Conservation (phyloP, 2,888 invertebrate genomes). For the Seira sanloemensis region DNA sequence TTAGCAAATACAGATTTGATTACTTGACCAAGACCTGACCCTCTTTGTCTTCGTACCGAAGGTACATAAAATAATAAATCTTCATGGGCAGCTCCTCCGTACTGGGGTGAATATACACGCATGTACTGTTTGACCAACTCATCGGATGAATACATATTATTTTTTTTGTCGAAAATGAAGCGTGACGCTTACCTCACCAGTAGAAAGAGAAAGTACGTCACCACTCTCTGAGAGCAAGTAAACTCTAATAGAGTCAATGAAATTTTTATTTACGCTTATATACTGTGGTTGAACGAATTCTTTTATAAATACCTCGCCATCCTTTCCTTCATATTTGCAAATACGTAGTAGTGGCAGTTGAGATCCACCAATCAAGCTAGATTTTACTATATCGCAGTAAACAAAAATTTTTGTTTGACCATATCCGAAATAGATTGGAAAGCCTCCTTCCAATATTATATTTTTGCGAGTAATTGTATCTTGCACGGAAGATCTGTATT, state of each 20-base stretch:
- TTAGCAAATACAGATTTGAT: background rate
- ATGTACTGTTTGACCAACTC: background rate
- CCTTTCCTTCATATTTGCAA: background rate
- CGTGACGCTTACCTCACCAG: background rate
- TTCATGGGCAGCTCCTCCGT: background rate
- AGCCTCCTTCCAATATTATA: background rate
- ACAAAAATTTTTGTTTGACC: background rate
- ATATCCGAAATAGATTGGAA: background rate
- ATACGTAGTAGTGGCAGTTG: background rate
- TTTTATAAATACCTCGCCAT: background rate
- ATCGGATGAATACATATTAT: background rate
- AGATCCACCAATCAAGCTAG: background rate
- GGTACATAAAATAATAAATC: background rate
- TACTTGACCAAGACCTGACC: background rate
- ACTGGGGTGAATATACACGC: background rate
- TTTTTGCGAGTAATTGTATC: background rate
- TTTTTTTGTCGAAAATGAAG: background rate
- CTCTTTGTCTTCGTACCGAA: background rate
- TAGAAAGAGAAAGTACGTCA: background rate
- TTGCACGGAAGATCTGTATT: background rate
- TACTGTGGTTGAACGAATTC: background rate
- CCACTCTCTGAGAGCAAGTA: background rate
- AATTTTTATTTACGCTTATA: background rate
- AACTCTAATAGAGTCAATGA: background rate
- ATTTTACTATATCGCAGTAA: background rate